Evolutionary conservation across 2,888 invertebrate species (phyloP).

Genomic region (Ectemnius continuus): DNA sequence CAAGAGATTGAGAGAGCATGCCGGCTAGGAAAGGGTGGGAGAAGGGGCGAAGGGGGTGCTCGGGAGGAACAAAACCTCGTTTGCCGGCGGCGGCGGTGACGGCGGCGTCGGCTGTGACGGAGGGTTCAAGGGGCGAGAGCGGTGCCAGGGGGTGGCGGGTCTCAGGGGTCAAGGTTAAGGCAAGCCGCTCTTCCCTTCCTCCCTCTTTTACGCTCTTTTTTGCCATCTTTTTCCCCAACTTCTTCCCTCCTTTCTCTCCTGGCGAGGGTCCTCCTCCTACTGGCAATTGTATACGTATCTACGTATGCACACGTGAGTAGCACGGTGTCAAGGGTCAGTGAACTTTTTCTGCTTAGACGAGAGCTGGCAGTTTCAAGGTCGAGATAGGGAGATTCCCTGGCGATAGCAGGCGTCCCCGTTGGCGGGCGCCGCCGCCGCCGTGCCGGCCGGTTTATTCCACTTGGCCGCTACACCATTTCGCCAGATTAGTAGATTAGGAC

Average conservation of each 20-base stretch:
- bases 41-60: too few relatives aligned
- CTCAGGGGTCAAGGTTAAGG: slow-evolving; percentile 64
- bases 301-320: slow-evolving; percentile 20
- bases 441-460: too few relatives aligned
- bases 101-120: too few relatives aligned
- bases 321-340: slow-evolving; percentile 56
- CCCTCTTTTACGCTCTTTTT: slow-evolving; percentile 21
- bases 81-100: too few relatives aligned
- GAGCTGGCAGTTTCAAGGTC: too few relatives aligned
- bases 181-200: slow-evolving; percentile 40
- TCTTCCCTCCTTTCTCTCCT: slow-evolving; percentile 13
- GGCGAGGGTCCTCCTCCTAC: too few relatives aligned
- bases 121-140: slow-evolving; percentile 2
- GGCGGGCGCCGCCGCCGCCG: too few relatives aligned
- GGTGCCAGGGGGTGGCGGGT: slow-evolving; percentile 13
- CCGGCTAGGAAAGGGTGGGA: background rate
- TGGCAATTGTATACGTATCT: too few relatives aligned
- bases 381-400: too few relatives aligned
- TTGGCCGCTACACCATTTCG: too few relatives aligned
- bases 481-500: too few relatives aligned
- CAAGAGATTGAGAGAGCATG: slow-evolving; percentile 7
- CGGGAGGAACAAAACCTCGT: slow-evolving; percentile 5
- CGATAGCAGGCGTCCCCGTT: too few relatives aligned
- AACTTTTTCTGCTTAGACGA: slow-evolving; percentile 36
- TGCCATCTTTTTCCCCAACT: slow-evolving; percentile 4